Evolutionary conservation across 2,113 vertebrate genomes (phyloP), one percentile per base, ranked within the genome.

Genomic region (Notiomystis cincta): DNA sequence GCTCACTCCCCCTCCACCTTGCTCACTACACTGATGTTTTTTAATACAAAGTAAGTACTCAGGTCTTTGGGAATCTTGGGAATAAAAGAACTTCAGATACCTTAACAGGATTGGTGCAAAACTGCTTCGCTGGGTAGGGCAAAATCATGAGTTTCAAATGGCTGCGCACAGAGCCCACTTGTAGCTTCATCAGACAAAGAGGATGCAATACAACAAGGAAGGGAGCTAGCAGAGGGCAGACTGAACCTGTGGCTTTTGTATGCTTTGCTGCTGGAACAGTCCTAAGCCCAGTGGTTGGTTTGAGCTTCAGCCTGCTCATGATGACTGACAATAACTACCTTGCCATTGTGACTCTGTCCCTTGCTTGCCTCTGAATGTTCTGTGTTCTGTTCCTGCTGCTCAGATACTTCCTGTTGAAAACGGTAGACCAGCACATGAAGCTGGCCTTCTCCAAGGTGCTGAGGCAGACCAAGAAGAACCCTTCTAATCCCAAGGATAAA

Each of bases 11-110:
- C 99, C 72, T 98, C 99, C 94, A 99, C 99, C 45, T 97, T 99
- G 93, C 98, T 99, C 94, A 99, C 99, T 89, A 99, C 99, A 44
- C 98, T 99, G 95, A 99, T 99, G 99, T 99, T 99, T 98, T 99
- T 99, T 97, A 99, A 99, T 97, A 99, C 99, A 96, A 99, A 99
- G 99, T 99, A 98, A 98, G 99, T 99, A 89, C 75, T 79, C 72
- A 9, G 42, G 73, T 73, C 71, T 57, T 56, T 44, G 27, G 10
- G 35, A 67, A 54, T 61, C 35, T 62, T 66, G 56, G 21, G 17
- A 70, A 47, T 66, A 16, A 87, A 89, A 82, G 27, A 91, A 51
- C 37, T 84, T 79, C 15, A 54, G 18, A 51, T 1, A 2, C 40
- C 38, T 61, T 76, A 42, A 48, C 13, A 56, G 60, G 58, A 35